phyloP scores from a whole-genome alignment of 2,797 vertebrate genomes.

The Chloroceryle inda region DNA sequence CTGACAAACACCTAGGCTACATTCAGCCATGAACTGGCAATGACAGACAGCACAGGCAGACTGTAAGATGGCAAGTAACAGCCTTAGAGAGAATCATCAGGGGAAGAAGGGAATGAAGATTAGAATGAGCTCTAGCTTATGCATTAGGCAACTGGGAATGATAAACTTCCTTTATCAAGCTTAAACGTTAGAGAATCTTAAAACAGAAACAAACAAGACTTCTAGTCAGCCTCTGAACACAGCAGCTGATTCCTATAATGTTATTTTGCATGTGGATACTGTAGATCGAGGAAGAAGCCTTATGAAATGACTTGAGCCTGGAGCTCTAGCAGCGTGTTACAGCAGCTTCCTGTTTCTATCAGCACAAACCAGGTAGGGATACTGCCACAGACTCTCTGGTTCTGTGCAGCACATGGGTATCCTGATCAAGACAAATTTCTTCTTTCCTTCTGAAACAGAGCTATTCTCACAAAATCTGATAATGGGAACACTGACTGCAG shows the following conservation, averaged over 20 bases:
- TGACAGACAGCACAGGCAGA: background rate
- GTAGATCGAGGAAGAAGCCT: background rate
- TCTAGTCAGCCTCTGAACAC: background rate
- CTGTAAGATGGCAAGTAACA: background rate
- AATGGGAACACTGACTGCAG: background rate
- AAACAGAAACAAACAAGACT: background rate
- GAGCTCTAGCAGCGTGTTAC: background rate
- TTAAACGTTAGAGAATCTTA: background rate
- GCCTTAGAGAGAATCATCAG: background rate
- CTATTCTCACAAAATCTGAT: background rate
- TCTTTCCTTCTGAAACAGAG: background rate
- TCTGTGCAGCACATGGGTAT: background rate
- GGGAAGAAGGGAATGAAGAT: background rate
- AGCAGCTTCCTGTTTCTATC: background rate
- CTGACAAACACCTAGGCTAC: background rate
- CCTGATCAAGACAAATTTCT: background rate
- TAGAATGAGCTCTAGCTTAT: background rate
- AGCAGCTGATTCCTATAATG: background rate
- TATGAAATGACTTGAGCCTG: background rate
- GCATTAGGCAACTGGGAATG: background rate
- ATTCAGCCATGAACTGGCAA: background rate
- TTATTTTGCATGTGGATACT: background rate
- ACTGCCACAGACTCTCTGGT: background rate
- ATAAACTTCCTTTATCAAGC: background rate
- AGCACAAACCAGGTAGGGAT: background rate